Evolutionary conservation across 2,113 vertebrate species (phyloP).

Genomic region (Oplegnathus fasciatus): DNA sequence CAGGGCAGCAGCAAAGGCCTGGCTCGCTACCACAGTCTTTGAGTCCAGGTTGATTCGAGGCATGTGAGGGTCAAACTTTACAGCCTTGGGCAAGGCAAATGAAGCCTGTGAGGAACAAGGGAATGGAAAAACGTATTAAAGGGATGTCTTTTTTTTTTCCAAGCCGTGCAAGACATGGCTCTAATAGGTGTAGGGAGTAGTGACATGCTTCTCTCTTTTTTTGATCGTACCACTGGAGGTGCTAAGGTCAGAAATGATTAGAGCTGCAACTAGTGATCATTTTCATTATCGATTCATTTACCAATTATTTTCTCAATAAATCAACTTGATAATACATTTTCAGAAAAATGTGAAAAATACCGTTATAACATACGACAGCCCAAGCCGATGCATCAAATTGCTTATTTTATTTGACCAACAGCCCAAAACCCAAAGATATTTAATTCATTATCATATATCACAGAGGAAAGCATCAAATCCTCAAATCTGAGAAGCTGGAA

Average conservation of each 20-base stretch:
- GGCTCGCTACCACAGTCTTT: slow-evolving; percentile 62
- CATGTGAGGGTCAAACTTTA: slow-evolving; percentile 66
- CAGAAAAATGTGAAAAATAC: background rate
- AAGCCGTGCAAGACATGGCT: background rate
- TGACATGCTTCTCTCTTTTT: no score
- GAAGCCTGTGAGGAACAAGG: slow-evolving; percentile 59
- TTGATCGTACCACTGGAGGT: background rate
- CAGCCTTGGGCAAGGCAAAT: slow-evolving; percentile 65
- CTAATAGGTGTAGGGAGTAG: background rate
- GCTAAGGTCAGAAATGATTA: background rate
- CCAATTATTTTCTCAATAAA: background rate
- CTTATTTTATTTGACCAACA: background rate
- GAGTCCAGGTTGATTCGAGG: slow-evolving; percentile 79
- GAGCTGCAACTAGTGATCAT: background rate
- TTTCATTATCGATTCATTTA: no score
- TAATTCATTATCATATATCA: background rate
- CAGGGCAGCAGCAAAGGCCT: slow-evolving; percentile 61
- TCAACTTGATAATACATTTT: background rate
- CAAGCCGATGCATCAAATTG: background rate
- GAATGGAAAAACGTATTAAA: background rate
- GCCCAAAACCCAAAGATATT: background rate
- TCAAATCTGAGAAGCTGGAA: background rate
- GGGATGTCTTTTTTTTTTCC: background rate
- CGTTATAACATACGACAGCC: background rate
- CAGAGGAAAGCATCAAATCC: background rate